phyloP scores from a whole-genome alignment of 1,140 invertebrate genomes.

The Diabrotica undecimpunctata region DNA sequence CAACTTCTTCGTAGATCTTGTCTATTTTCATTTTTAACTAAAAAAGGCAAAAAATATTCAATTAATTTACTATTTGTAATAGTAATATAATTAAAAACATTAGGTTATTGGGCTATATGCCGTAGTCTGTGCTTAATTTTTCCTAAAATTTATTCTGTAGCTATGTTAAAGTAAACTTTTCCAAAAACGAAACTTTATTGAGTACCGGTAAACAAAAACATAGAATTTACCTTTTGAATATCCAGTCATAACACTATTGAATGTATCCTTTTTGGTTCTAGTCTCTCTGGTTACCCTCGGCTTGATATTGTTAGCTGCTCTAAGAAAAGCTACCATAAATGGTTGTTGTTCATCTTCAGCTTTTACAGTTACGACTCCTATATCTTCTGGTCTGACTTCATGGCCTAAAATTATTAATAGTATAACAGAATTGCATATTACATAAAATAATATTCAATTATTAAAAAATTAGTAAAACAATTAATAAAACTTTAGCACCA shows the following conservation, averaged over 20 bases:
- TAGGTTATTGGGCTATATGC: no score
- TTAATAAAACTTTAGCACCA: no score
- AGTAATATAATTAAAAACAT: no score
- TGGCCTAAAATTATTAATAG: conserved; percentile 55
- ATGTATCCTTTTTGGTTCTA: conserved; percentile 51
- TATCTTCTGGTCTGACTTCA: conserved; percentile 76
- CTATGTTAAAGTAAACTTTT: no score
- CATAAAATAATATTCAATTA: no score
- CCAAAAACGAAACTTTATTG: no score
- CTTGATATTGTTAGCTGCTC: conserved; percentile 56
- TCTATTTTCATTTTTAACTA: neutral
- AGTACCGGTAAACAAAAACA: no score
- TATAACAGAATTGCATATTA: neutral
- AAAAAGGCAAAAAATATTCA: neutral
- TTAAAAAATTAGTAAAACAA: no score
- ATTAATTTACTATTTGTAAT: no score
- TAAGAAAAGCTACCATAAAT: conserved; percentile 84
- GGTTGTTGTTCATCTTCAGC: conserved; percentile 80
- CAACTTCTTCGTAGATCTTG: conserved; percentile 62
- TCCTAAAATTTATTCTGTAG: no score
- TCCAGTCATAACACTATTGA: conserved; percentile 5
- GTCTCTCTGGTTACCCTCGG: conserved; percentile 49
- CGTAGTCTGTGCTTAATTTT: no score
- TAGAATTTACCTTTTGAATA: conserved; percentile 11
- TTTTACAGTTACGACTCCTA: conserved; percentile 73